Conservation (phyloP, 2,113 vertebrate species). For the Cyprinodon variegatus region DNA sequence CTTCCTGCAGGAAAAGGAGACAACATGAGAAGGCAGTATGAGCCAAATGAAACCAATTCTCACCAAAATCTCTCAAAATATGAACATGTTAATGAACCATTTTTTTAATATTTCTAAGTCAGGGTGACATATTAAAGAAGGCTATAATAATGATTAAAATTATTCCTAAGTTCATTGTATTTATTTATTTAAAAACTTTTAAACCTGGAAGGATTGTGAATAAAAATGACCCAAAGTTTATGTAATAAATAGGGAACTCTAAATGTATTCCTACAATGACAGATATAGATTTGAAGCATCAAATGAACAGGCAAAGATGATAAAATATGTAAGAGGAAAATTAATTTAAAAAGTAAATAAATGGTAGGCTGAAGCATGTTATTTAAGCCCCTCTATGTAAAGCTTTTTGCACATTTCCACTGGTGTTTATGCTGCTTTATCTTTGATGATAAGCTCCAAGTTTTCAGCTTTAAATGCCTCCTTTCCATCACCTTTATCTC, state of each 20-base stretch:
- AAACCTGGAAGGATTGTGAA: not conserved
- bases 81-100: not conserved
- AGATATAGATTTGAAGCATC: not conserved
- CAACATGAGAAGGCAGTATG: fast-evolving
- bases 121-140: not conserved
- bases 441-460: too few species aligned
- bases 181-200: not conserved
- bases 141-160: not conserved
- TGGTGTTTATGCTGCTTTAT: too few species aligned
- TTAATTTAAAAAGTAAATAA: too few species aligned
- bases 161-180: not conserved
- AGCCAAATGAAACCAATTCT: not conserved
- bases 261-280: not conserved
- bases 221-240: not conserved
- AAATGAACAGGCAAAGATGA: not conserved
- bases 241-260: not conserved
- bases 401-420: too few species aligned
- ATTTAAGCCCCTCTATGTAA: too few species aligned
- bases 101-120: not conserved
- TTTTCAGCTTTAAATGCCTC: too few species aligned
- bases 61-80: not conserved
- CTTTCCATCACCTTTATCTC: too few species aligned
- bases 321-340: too few species aligned
- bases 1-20: constrained; percentile 75
- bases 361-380: too few species aligned